phyloP scores from a whole-genome alignment of 2,888 invertebrate genomes.

The Acanthacorydalis orientalis region DNA sequence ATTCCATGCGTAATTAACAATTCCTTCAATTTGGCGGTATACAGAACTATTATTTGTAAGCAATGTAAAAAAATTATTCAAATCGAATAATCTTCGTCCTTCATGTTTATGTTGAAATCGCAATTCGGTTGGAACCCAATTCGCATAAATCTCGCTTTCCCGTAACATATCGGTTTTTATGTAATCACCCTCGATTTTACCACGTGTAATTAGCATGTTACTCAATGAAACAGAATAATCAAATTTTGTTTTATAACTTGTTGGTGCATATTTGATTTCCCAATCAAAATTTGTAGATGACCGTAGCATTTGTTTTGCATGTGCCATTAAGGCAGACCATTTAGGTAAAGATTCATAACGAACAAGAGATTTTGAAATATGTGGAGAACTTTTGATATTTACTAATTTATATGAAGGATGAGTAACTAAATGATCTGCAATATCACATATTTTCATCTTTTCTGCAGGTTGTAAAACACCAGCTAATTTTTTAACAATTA shows the following conservation, averaged over 20 bases:
- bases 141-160: constrained; percentile 21
- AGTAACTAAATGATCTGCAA: constrained; percentile 24
- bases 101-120: constrained; percentile 24
- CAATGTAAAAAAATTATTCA: constrained; percentile 26
- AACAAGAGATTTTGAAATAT: constrained; percentile 16
- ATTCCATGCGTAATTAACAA: constrained; percentile 29
- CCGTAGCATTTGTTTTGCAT: constrained; percentile 19
- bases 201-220: constrained; percentile 27
- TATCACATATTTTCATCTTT: constrained; percentile 13
- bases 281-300: constrained; percentile 11
- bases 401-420: constrained; percentile 31
- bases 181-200: constrained; percentile 12
- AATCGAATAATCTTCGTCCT: constrained; percentile 21
- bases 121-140: constrained; percentile 22
- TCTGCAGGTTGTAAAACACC: constrained; percentile 27
- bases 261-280: constrained; percentile 14
- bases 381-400: constrained; percentile 26
- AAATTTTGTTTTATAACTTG: constrained; percentile 4
- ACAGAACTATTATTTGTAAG: constrained; percentile 28
- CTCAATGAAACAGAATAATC: constrained; percentile 16
- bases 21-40: constrained; percentile 20
- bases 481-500: constrained; percentile 28
- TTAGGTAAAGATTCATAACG: constrained; percentile 22
- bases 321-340: constrained; percentile 22
- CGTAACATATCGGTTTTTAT: constrained; percentile 18